Evolutionary conservation across 2,888 invertebrate species (phyloP).

Genomic region (Agrochola macilenta): DNA sequence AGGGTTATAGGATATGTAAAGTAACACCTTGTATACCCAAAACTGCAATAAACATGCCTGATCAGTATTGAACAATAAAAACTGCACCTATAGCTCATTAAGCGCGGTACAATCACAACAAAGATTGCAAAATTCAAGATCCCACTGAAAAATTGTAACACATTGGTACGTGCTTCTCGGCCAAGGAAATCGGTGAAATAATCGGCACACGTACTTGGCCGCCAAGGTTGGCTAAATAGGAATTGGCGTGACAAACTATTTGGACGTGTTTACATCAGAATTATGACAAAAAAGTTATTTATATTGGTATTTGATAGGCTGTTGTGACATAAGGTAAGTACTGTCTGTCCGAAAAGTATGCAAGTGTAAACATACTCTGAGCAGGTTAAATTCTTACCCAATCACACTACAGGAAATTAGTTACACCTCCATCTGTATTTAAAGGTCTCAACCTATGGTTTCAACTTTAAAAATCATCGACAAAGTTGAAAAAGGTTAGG

Average conservation of each 20-base stretch:
- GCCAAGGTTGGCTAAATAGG: conserved; percentile 71
- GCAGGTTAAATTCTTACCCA: background rate
- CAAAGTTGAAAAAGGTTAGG: background rate
- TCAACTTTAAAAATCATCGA: background rate
- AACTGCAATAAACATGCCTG: conserved; percentile 32
- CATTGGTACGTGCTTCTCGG: conserved; percentile 71
- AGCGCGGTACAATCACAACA: conserved; percentile 58
- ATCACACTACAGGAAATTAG: background rate
- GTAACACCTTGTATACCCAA: background rate
- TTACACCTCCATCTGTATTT: no score
- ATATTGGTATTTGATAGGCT: conserved; percentile 49
- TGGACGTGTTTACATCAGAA: conserved; percentile 48
- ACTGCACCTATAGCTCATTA: conserved; percentile 66
- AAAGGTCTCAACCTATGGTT: background rate
- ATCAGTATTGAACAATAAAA: conserved; percentile 52
- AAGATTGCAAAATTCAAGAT: conserved; percentile 69
- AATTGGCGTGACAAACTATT: conserved; percentile 51
- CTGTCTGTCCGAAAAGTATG: background rate
- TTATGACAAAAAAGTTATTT: conserved; percentile 51
- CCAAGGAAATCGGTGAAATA: conserved; percentile 74
- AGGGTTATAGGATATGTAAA: no score
- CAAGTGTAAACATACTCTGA: background rate
- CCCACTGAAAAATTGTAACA: conserved; percentile 69
- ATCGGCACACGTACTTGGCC: conserved; percentile 69
- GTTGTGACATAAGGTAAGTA: conserved; percentile 33